Percentiles rank a stretch among this genome's conserved stretches.
Evolutionary conservation across 2,113 vertebrate genomes (phyloP).

Genomic region (Macrotus californicus): DNA sequence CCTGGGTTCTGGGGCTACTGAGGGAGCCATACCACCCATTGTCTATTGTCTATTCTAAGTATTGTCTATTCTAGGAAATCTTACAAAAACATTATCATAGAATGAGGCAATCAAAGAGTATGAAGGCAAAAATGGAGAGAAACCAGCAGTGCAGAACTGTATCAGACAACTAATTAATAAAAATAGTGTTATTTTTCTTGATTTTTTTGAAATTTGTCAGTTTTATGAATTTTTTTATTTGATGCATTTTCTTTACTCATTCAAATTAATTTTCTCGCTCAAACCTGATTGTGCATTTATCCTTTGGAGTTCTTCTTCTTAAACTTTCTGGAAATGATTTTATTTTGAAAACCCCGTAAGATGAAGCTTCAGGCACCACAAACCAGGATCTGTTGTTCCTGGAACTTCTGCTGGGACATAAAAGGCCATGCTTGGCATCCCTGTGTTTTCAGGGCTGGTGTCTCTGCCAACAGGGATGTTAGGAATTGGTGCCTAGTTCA

Average conservation of each 20-base stretch:
- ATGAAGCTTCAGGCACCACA: background rate
- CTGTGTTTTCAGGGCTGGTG: background rate
- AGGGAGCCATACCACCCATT: background rate
- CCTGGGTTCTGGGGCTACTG: background rate
- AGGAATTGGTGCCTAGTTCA: background rate
- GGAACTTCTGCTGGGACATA: background rate
- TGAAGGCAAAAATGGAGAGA: background rate
- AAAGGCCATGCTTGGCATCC: background rate
- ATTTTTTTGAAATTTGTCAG: background rate
- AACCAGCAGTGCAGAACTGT: background rate
- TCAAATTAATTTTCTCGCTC: background rate
- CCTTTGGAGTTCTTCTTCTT: background rate
- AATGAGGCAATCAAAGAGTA: background rate
- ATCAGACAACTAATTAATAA: background rate
- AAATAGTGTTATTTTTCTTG: background rate
- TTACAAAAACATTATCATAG: background rate
- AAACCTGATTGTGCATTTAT: background rate
- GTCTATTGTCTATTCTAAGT: background rate
- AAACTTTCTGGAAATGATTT: background rate
- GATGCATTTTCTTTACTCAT: background rate
- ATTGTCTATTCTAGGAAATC: background rate
- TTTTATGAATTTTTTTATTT: background rate
- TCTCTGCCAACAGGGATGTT: background rate
- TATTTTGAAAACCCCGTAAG: background rate
- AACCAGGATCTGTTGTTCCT: background rate